Conservation (phyloP, 1,140 invertebrate genomes). For the Drosophila bipectinata region DNA sequence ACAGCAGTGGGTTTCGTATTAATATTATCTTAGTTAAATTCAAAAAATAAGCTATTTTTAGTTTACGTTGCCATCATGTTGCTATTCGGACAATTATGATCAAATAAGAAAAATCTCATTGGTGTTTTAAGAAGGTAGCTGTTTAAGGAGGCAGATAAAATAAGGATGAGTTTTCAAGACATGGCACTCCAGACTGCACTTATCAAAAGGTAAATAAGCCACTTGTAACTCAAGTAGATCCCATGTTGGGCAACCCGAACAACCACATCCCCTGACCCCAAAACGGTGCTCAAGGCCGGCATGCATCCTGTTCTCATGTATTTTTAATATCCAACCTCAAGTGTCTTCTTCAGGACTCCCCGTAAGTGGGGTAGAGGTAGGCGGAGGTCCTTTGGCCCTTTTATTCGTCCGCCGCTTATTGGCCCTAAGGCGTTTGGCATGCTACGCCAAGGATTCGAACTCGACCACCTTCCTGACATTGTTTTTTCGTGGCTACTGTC, state of each 20-base stretch:
- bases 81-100: neutral
- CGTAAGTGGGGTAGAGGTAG: constrained; percentile 16
- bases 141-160: neutral
- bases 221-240: constrained; percentile 74
- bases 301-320: constrained; percentile 60
- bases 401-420: constrained; percentile 62
- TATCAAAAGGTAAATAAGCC: constrained; percentile 80
- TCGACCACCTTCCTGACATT: constrained; percentile 28
- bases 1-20: no score
- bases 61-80: no score
- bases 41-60: no score
- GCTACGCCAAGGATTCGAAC: constrained; percentile 28
- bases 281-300: constrained; percentile 1
- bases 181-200: constrained; percentile 77
- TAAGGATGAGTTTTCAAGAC: constrained; percentile 42
- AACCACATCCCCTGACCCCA: constrained; percentile 12
- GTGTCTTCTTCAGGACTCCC: constrained; percentile 61
- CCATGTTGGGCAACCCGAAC: constrained; percentile 19
- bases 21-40: no score
- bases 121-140: constrained; percentile 53
- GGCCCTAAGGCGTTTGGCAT: constrained; percentile 71
- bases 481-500: constrained; percentile 40
- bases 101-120: constrained; percentile 64
- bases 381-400: constrained; percentile 36
- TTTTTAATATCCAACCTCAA: constrained; percentile 79